Percentiles rank a stretch among this genome's conserved stretches.
These are phyloP conservation scores for Catostomus latipinnis DNA, from an alignment of 2,797 vertebrate genomes.

Conservation along the genomic window DNA sequence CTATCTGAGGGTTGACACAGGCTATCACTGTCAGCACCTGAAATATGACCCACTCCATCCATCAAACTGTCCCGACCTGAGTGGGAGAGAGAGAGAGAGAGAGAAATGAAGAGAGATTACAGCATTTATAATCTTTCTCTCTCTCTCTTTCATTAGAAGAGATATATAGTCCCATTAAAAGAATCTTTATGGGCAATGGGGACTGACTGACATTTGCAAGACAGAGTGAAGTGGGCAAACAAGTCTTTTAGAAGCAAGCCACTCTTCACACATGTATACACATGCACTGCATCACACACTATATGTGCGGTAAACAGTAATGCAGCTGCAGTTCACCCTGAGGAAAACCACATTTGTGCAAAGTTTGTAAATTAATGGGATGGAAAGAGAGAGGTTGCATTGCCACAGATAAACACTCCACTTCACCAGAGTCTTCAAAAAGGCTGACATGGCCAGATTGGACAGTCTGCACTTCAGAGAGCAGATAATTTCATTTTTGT, in stretches of 20 bases:
- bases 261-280: conserved; percentile 24
- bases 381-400: conserved; percentile 66
- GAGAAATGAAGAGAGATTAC: conserved; percentile 40
- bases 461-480: conserved; percentile 66
- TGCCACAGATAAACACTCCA: conserved; percentile 71
- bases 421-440: conserved; percentile 66
- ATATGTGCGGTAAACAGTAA: conserved; percentile 66
- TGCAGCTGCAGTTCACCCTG: conserved; percentile 69
- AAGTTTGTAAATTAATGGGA: conserved; percentile 73
- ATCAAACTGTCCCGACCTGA: conserved; percentile 59
- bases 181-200: conserved; percentile 41
- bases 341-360: conserved; percentile 68
- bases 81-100: not conserved
- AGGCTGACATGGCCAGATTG: conserved; percentile 68
- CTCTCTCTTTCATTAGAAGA: conserved; percentile 51
- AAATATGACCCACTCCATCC: conserved; percentile 65
- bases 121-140: conserved; percentile 51
- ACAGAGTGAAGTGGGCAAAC: conserved; percentile 19
- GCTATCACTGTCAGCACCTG: conserved; percentile 68
- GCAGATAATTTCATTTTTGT: conserved; percentile 64
- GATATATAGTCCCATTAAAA: conserved; percentile 65
- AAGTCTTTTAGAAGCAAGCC: conserved; percentile 52
- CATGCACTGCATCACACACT: conserved; percentile 34
- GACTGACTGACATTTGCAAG: conserved; percentile 41
- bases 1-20: conserved; percentile 67